Evolutionary conservation across 2,888 invertebrate genomes (phyloP), one percentile per base, ranked within the genome.

Genomic region (Aelia acuminata): DNA sequence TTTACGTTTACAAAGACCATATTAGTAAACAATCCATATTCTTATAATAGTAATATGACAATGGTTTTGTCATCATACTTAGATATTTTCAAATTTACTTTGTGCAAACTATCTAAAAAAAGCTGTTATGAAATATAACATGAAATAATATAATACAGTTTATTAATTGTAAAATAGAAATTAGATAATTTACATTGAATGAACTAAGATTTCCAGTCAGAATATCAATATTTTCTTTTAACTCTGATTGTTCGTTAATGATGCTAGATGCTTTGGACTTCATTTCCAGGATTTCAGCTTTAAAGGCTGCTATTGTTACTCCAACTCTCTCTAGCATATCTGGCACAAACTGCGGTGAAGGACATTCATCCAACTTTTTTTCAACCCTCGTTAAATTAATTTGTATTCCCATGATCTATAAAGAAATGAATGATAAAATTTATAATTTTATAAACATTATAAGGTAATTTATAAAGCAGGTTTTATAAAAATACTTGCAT

Each of bases 311-410:
- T 3, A 95, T 94, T 88, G 93, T 94, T 75, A 92, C 92, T 90
- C 94, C 93, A 86, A 95, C 91, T 47, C 93, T 94, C 20, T 93
- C 93, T 80, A 95, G 92, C 89, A 94, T 92, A 84, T 93, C 92
- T 43, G 95, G 95, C 89, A 94, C 94, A 90, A 94, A 94, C 0
- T 94, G 94, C 53, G 95, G 91, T 90, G 94, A 93, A 0, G 95
- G 95, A 18, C 94, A 94, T 0, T 93, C 94, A 35, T 94, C 93
- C 89, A 95, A 92, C 91, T 94, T 94, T 26, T 93, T 93, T 84
- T 94, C 93, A n/a, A 95, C 94, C 13, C 92, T 92, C 1, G 93
- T 93, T 47, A 95, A 91, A 48, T 93, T 94, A 26, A 91, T 91
- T 89, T 93, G 92, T 48, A 93, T 92, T 26, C 91, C 91, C 0